Conservation (phyloP, 2,888 invertebrate genomes). For the Nomada fucata region DNA sequence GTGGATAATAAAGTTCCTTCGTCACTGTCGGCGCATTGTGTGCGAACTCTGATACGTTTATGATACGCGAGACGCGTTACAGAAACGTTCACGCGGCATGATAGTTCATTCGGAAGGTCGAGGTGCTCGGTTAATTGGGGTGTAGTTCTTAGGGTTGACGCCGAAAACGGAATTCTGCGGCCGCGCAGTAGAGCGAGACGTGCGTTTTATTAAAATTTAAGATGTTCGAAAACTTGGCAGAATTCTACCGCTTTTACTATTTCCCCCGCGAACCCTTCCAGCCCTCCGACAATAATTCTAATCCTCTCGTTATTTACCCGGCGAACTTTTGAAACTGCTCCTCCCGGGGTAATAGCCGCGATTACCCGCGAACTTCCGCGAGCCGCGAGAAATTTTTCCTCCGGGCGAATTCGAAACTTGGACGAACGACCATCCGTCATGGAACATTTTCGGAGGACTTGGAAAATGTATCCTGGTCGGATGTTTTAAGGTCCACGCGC, state of each 20-base stretch:
- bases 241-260: conserved; percentile 26
- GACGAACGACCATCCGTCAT: background rate
- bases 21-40: no score
- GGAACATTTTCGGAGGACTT: background rate
- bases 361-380: conserved; percentile 57
- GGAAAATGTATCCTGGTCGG: no score
- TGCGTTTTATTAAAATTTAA: conserved; percentile 35
- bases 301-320: conserved; percentile 65
- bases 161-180: background rate
- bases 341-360: conserved; percentile 60
- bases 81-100: background rate
- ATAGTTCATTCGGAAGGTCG: background rate
- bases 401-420: conserved; percentile 24
- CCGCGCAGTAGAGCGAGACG: background rate
- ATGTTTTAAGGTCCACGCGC: no score
- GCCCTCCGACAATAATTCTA: conserved; percentile 62
- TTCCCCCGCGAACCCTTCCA: conserved; percentile 24
- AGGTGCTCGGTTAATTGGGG: conserved; percentile 7
- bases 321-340: conserved; percentile 58
- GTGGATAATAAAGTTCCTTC: no score
- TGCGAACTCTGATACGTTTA: no score
- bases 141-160: background rate
- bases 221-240: conserved; percentile 32
- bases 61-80: background rate
- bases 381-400: conserved; percentile 37